A percentile compares a stretch with the other conserved stretches of the same genome.
These are phyloP conservation scores for Pristiophorus japonicus DNA, from an alignment of 2,113 vertebrate genomes.

Conservation along the genomic window DNA sequence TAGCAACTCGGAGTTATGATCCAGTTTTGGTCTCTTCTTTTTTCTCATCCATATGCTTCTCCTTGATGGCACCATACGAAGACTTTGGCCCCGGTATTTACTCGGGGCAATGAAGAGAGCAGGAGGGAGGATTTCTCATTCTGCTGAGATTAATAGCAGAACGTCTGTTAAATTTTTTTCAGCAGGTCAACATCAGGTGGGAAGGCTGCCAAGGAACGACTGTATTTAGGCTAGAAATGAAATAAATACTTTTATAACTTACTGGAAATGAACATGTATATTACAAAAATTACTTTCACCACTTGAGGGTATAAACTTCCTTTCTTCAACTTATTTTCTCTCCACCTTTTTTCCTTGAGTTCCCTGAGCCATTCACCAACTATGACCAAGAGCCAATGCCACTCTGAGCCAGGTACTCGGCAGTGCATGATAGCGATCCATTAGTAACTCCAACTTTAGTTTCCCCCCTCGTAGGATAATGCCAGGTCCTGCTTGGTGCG, in stretches of 20 bases:
- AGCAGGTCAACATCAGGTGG: too few relatives aligned
- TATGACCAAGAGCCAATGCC: background rate
- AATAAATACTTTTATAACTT: background rate
- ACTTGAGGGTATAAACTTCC: background rate
- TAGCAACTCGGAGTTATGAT: too few relatives aligned
- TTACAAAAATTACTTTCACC: background rate
- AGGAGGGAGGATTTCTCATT: too few relatives aligned
- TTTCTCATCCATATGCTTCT: too few relatives aligned
- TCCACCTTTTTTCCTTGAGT: background rate
- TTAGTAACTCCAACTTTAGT: background rate
- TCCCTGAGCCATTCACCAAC: background rate
- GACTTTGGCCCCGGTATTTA: too few relatives aligned
- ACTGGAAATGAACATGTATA: background rate
- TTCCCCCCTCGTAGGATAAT: background rate
- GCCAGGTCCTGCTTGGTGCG: background rate
- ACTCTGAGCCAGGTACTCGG: background rate
- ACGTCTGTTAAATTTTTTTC: too few relatives aligned
- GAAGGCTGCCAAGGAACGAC: too few relatives aligned
- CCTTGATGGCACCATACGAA: too few relatives aligned
- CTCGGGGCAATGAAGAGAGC: too few relatives aligned
- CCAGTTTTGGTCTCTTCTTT: too few relatives aligned
- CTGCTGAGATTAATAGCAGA: too few relatives aligned
- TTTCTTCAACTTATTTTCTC: background rate
- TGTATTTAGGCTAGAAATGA: background rate
- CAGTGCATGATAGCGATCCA: background rate